These are phyloP conservation scores for Octomys mimax DNA, from an alignment of 2,797 vertebrate genomes.

Conservation along the genomic window DNA sequence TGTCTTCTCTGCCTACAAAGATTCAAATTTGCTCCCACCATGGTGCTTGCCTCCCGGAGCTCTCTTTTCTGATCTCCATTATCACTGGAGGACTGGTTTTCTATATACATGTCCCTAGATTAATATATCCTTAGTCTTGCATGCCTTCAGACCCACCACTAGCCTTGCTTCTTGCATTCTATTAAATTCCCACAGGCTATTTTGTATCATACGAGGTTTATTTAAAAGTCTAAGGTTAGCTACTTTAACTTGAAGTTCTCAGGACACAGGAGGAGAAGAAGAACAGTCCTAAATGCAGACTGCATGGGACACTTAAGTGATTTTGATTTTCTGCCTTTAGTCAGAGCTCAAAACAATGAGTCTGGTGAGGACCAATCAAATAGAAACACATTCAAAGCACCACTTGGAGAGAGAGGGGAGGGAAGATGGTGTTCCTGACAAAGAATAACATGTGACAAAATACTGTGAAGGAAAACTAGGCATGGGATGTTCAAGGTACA, in stretches of 20 bases:
- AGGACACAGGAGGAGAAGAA: neutral
- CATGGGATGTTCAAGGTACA: fast-evolving
- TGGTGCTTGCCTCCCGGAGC: neutral
- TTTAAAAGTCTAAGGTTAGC: neutral
- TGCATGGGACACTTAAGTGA: neutral
- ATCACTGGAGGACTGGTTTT: neutral
- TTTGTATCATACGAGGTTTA: neutral
- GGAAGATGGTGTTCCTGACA: neutral
- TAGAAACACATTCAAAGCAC: neutral
- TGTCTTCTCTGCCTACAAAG: neutral
- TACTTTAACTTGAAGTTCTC: neutral
- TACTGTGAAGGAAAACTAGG: neutral
- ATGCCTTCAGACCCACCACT: neutral
- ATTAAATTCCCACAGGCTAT: neutral
- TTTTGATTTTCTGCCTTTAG: constrained; percentile 7
- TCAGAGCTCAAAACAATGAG: neutral
- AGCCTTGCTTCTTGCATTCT: neutral
- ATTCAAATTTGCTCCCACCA: neutral
- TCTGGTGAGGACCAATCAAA: neutral
- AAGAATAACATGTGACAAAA: neutral
- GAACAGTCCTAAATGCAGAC: neutral
- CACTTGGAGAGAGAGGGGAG: neutral
- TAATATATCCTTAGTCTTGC: neutral
- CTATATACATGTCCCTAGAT: neutral
- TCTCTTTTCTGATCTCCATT: neutral